Percentiles rank a stretch among this genome's conserved stretches.
Conservation (phyloP, 2,797 vertebrate species). For the Acestrorhynchus altus region DNA sequence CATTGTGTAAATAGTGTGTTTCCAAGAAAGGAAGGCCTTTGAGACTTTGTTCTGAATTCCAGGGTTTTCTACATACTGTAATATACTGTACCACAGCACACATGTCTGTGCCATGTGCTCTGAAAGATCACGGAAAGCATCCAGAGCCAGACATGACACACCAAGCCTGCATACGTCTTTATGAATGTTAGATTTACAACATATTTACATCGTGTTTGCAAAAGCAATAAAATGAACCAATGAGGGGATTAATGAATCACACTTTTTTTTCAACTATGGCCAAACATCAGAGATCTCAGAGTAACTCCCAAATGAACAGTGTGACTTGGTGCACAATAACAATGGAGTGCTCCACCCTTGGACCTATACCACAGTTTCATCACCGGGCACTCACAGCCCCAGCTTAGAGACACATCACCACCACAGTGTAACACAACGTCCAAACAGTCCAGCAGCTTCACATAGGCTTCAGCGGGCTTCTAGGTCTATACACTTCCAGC, state of each 20-base stretch:
- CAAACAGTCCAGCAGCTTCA: neutral
- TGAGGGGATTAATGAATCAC: constrained; percentile 47
- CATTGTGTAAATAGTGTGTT: neutral
- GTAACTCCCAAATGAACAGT: constrained; percentile 24
- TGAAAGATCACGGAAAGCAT: constrained; percentile 39
- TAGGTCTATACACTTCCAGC: neutral
- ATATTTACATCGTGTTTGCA: constrained; percentile 47
- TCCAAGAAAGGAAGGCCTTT: constrained; percentile 21
- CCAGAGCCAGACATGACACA: constrained; percentile 37
- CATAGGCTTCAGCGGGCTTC: no score
- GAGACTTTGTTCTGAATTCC: constrained; percentile 26
- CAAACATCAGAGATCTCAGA: constrained; percentile 29
- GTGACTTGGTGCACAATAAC: constrained; percentile 36
- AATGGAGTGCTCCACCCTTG: constrained; percentile 53
- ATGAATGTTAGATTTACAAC: constrained; percentile 46
- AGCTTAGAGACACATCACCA: constrained; percentile 35
- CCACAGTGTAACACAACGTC: constrained; percentile 10
- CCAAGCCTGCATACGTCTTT: constrained; percentile 35
- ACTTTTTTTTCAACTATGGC: constrained; percentile 31
- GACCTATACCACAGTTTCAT: constrained; percentile 34
- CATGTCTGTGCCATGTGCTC: constrained; percentile 34
- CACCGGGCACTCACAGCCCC: constrained; percentile 31
- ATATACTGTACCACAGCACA: neutral
- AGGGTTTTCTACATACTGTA: constrained; percentile 20
- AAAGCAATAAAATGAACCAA: constrained; percentile 45